phyloP scores from a whole-genome alignment of 1,140 invertebrate genomes.

The Brachionus manjavacas region DNA sequence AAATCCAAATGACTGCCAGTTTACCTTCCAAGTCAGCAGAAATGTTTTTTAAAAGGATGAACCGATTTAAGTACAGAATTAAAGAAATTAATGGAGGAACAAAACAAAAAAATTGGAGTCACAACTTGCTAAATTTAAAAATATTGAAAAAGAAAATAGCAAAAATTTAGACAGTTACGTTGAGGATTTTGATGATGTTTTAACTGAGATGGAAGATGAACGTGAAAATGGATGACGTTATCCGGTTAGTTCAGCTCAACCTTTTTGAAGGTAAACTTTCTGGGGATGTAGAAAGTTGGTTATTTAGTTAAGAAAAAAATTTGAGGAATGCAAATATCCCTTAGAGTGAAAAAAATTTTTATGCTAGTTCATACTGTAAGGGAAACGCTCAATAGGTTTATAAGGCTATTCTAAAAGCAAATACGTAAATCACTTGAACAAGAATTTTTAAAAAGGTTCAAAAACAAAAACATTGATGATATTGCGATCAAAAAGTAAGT shows the following conservation, averaged over 20 bases:
- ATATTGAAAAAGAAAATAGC: background rate
- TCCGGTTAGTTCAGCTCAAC: background rate
- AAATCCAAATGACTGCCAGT: no score
- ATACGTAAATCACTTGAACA: background rate
- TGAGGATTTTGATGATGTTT: background rate
- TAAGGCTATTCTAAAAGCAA: background rate
- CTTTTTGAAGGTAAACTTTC: constrained; percentile 12
- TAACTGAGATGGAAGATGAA: background rate
- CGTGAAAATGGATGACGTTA: background rate
- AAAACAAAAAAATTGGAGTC: background rate
- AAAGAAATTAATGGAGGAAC: background rate
- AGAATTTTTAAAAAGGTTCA: background rate
- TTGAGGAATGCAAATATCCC: constrained; percentile 15
- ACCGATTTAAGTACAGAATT: background rate
- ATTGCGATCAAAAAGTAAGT: constrained; percentile 3
- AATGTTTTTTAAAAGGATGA: no score
- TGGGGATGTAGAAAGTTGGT: background rate
- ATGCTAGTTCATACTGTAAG: constrained; percentile 5
- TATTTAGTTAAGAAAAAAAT: background rate
- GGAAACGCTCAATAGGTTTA: background rate
- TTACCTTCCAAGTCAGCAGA: no score
- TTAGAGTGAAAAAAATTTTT: background rate
- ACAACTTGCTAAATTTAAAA: background rate
- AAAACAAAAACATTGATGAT: constrained; percentile 1
- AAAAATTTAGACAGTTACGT: background rate